These are phyloP conservation scores for Apodemia duryi DNA, from an alignment of 2,888 invertebrate species.

Conservation along the genomic window DNA sequence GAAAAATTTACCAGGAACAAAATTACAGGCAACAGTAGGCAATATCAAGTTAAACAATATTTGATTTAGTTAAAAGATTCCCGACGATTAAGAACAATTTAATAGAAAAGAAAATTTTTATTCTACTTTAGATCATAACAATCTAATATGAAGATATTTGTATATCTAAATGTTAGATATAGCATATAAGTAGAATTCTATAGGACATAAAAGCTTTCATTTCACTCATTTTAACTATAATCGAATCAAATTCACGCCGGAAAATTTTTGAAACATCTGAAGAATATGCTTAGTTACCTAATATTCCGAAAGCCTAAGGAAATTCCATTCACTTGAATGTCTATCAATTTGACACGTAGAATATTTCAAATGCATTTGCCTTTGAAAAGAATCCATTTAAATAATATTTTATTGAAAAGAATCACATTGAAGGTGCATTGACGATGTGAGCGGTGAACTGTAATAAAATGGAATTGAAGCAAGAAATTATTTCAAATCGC, in stretches of 20 bases:
- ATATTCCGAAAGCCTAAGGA: conserved; percentile 4
- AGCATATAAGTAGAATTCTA: neutral
- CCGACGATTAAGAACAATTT: too few species aligned
- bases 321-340: conserved; percentile 13
- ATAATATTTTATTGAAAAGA: conserved; percentile 21
- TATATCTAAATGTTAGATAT: neutral
- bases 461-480: conserved; percentile 8
- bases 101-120: too few species aligned
- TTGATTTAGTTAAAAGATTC: too few species aligned
- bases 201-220: neutral
- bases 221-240: neutral
- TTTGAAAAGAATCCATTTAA: conserved; percentile 22
- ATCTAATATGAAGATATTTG: neutral
- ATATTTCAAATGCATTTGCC: conserved; percentile 20
- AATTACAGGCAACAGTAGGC: too few species aligned
- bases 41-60: too few species aligned
- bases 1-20: too few species aligned
- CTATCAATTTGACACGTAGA: conserved; percentile 15
- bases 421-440: conserved; percentile 12
- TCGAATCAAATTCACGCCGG: neutral
- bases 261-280: neutral
- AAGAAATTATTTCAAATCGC: conserved; percentile 8
- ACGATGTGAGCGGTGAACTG: conserved; percentile 7
- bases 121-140: too few species aligned
- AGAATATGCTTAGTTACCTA: conserved; percentile 4